These are phyloP conservation scores for Lysandra coridon DNA, from an alignment of 2,888 invertebrate genomes.

Conservation along the genomic window DNA sequence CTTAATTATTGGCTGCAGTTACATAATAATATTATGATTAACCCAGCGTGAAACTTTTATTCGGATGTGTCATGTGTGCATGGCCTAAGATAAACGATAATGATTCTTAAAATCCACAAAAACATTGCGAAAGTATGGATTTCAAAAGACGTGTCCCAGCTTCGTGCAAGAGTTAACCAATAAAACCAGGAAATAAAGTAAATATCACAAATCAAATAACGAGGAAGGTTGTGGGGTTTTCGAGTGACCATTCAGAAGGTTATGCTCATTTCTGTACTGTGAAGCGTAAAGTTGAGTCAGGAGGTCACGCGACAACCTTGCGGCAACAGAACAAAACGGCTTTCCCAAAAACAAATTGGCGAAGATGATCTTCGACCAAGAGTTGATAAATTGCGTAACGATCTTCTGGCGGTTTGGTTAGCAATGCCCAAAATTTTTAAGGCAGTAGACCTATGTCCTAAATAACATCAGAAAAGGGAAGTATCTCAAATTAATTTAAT, in stretches of 20 bases:
- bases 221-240: constrained; percentile 41
- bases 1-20: too few species aligned
- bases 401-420: not conserved
- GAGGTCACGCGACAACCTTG: constrained; percentile 37
- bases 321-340: not conserved
- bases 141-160: not conserved
- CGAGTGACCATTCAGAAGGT: constrained; percentile 39
- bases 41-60: not conserved
- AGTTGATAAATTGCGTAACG: not conserved
- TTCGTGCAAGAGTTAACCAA: not conserved
- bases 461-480: too few species aligned
- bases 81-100: not conserved
- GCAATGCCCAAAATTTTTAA: too few species aligned
- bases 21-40: too few species aligned
- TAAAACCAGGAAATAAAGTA: not conserved
- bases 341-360: not conserved
- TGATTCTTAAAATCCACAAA: too few species aligned
- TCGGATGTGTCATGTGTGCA: not conserved
- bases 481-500: too few species aligned
- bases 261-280: constrained; percentile 21
- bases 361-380: not conserved
- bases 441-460: too few species aligned
- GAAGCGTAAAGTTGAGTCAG: constrained; percentile 26
- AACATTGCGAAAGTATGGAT: not conserved
- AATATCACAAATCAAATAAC: not conserved